Evolutionary conservation across 2,888 invertebrate species (phyloP).

Genomic region (Limnephilus auricula): DNA sequence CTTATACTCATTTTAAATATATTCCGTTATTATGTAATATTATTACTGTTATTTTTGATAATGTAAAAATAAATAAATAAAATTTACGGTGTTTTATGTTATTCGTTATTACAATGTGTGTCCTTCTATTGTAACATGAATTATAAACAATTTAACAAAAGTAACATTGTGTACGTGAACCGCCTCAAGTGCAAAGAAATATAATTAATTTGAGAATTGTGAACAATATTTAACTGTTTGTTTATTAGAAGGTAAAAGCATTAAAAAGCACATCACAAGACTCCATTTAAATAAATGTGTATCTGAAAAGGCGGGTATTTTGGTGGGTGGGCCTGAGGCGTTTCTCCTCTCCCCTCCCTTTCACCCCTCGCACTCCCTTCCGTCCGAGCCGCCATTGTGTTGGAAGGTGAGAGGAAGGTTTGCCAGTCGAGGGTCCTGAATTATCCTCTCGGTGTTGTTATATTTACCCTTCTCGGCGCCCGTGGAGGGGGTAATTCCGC

Average conservation of each 20-base stretch:
- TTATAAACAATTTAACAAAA: too few relatives aligned
- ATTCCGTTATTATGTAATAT: too few relatives aligned
- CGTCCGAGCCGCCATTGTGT: slow-evolving; percentile 16
- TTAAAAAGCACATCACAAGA: not conserved
- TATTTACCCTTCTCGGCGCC: slow-evolving; percentile 50
- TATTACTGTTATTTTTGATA: too few relatives aligned
- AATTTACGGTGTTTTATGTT: too few relatives aligned
- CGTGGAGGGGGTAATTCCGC: slow-evolving; percentile 60
- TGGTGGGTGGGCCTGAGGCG: not conserved
- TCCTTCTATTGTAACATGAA: not conserved
- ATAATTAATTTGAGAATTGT: not conserved
- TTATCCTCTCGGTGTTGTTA: slow-evolving; percentile 60
- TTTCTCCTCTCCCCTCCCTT: not conserved
- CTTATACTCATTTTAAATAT: too few relatives aligned
- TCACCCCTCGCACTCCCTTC: not conserved
- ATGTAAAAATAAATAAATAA: too few relatives aligned
- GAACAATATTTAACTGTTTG: not conserved
- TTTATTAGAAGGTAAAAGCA: not conserved
- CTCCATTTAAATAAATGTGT: not conserved
- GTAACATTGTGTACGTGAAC: too few relatives aligned
- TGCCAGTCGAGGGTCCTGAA: slow-evolving; percentile 45
- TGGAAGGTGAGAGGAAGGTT: not conserved
- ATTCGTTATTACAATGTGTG: not conserved
- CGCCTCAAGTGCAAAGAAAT: not conserved
- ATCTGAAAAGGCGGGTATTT: not conserved